Evolutionary conservation across 2,113 vertebrate species (phyloP).

Genomic region (Nothobranchius kuhntae): DNA sequence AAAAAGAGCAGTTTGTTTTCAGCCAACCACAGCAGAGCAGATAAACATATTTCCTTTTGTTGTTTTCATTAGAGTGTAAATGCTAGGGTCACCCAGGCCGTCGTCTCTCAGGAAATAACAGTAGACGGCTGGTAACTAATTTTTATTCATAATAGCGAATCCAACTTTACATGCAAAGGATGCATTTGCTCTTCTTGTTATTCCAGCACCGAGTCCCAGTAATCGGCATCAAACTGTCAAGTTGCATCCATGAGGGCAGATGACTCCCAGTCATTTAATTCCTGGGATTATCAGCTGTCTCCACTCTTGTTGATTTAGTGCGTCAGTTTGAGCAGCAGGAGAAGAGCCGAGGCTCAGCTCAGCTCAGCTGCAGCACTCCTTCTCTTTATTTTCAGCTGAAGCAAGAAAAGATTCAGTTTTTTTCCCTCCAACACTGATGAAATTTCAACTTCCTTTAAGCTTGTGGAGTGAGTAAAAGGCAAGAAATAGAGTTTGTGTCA

Average conservation of each 20-base stretch:
- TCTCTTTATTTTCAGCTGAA: constrained; percentile 10
- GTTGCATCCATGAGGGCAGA: constrained; percentile 31
- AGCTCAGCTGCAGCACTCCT: constrained; percentile 25
- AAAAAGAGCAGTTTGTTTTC: constrained; percentile 72
- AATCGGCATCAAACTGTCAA: constrained; percentile 39
- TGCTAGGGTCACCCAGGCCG: constrained; percentile 59
- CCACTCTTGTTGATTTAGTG: constrained; percentile 32
- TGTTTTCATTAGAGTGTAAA: constrained; percentile 75
- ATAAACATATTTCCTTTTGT: constrained; percentile 75
- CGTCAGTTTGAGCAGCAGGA: constrained; percentile 23
- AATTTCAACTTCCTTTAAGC: constrained; percentile 12
- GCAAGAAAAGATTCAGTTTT: background rate
- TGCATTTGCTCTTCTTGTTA: background rate
- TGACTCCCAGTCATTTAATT: constrained; percentile 46
- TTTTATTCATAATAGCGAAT: constrained; percentile 29
- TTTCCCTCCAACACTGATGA: background rate
- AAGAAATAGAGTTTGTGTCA: constrained; percentile 10
- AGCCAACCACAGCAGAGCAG: constrained; percentile 43
- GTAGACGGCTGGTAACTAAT: constrained; percentile 3
- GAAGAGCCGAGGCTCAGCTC: constrained; percentile 14
- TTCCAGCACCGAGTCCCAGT: constrained; percentile 12
- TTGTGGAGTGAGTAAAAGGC: background rate
- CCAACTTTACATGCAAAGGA: constrained; percentile 25
- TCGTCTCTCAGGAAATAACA: constrained; percentile 44
- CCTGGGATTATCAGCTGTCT: constrained; percentile 44